Percentiles rank a stretch among this genome's conserved stretches.
Evolutionary conservation across 2,888 invertebrate genomes (phyloP).

Genomic region (Mesochorus sp.): DNA sequence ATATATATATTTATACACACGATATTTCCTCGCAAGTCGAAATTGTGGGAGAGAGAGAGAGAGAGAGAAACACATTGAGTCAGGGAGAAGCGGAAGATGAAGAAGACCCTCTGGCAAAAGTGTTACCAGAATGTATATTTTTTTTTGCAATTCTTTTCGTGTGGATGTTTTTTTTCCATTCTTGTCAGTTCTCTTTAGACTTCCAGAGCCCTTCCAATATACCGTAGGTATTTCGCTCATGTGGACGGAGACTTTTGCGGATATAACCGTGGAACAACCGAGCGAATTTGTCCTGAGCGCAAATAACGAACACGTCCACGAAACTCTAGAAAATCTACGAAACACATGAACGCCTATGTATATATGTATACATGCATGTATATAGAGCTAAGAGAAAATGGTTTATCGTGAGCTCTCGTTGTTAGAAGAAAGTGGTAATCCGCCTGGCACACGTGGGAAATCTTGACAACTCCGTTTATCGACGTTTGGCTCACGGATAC

Average conservation of each 20-base stretch:
- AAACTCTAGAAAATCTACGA: background rate
- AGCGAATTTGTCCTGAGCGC: constrained; percentile 45
- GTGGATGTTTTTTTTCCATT: constrained; percentile 4
- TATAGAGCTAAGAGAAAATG: constrained; percentile 31
- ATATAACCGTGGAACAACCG: constrained; percentile 15
- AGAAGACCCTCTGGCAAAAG: background rate
- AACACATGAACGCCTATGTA: background rate
- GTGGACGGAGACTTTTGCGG: constrained; percentile 4
- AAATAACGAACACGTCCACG: constrained; percentile 28
- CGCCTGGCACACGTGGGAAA: constrained; percentile 56
- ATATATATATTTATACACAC: background rate
- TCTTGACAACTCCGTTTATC: constrained; percentile 55
- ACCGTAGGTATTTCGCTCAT: background rate
- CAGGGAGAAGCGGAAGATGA: constrained; percentile 22
- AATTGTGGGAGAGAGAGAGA: background rate
- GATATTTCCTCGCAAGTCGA: constrained; percentile 14
- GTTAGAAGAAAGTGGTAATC: constrained; percentile 57
- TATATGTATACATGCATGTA: background rate
- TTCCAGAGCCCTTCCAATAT: background rate
- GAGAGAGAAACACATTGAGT: constrained; percentile 1
- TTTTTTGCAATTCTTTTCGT: background rate
- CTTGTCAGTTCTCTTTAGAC: background rate
- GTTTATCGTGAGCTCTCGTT: constrained; percentile 47
- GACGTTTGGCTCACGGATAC: constrained; percentile 45
- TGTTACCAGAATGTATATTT: background rate